Conservation (phyloP, 2,888 invertebrate genomes). For the Rhingia campestris region DNA sequence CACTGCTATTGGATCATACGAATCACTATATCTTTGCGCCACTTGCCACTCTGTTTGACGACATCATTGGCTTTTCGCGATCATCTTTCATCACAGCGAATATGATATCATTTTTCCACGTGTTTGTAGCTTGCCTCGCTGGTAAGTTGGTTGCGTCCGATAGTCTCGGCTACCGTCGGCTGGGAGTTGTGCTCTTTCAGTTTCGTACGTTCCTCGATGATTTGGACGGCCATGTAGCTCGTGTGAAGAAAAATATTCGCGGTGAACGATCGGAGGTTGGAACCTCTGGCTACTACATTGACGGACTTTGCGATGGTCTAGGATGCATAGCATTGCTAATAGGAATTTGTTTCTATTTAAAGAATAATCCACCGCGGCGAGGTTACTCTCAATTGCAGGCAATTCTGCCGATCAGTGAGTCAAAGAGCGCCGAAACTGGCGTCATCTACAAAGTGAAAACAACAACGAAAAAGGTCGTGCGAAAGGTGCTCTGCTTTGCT, state of each 20-base stretch:
- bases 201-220: conserved; percentile 92
- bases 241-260: conserved; percentile 88
- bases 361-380: conserved; percentile 88
- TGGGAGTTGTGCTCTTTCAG: conserved; percentile 91
- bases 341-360: conserved; percentile 88
- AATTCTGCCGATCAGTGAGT: conserved; percentile 83
- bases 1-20: conserved; percentile 90
- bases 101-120: conserved; percentile 91
- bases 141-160: conserved; percentile 90
- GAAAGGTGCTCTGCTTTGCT: conserved; percentile 87
- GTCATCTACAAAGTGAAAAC: conserved; percentile 88
- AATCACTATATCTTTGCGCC: conserved; percentile 93
- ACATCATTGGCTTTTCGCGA: conserved; percentile 86
- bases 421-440: conserved; percentile 82
- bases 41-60: conserved; percentile 88
- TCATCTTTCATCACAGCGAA: conserved; percentile 89
- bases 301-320: conserved; percentile 91
- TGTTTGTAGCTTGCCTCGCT: conserved; percentile 89
- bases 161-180: conserved; percentile 87
- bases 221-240: conserved; percentile 93
- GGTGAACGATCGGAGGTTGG: conserved; percentile 92
- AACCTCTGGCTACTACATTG: conserved; percentile 91
- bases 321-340: conserved; percentile 89
- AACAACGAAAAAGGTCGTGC: conserved; percentile 86
- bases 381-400: conserved; percentile 88